Percentiles rank a stretch among this genome's conserved stretches.
Conservation (phyloP, 2,888 invertebrate species). For the Sisyra nigra region DNA sequence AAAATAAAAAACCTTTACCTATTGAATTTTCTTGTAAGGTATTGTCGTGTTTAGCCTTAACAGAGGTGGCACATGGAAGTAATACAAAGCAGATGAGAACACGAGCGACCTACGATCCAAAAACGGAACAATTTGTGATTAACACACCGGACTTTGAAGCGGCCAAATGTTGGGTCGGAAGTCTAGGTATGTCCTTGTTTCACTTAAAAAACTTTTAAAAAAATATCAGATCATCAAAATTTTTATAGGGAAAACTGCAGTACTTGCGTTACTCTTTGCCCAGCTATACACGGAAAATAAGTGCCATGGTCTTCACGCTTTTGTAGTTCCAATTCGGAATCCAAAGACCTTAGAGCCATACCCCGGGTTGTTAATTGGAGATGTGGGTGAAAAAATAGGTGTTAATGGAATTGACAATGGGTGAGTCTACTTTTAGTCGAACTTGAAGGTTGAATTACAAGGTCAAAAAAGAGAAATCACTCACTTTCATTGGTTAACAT, state of each 20-base stretch:
- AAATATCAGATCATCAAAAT: not conserved
- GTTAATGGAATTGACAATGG: constrained; percentile 89
- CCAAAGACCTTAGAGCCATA: constrained; percentile 58
- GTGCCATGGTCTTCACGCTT: constrained; percentile 76
- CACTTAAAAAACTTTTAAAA: not conserved
- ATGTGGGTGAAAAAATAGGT: constrained; percentile 87
- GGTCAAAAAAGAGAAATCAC: too few relatives aligned
- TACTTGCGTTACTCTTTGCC: constrained; percentile 76
- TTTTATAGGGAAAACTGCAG: constrained; percentile 56
- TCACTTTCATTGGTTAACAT: too few relatives aligned
- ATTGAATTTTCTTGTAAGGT: constrained; percentile 28
- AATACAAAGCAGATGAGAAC: constrained; percentile 86
- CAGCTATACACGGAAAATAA: constrained; percentile 69
- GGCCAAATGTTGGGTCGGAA: constrained; percentile 94
- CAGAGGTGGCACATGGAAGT: constrained; percentile 89
- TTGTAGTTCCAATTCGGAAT: constrained; percentile 72
- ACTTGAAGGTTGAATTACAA: too few relatives aligned
- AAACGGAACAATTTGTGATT: constrained; percentile 64
- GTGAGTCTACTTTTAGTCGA: constrained; percentile 31
- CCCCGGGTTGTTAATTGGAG: constrained; percentile 76
- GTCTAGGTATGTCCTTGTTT: constrained; percentile 60
- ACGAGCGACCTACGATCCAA: constrained; percentile 70
- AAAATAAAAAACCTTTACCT: not conserved
- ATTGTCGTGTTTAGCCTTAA: constrained; percentile 72
- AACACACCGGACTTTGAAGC: constrained; percentile 90